Percentiles rank a stretch among this genome's conserved stretches.
These are phyloP conservation scores for Prionace glauca DNA, from an alignment of 2,797 vertebrate species.

Conservation along the genomic window DNA sequence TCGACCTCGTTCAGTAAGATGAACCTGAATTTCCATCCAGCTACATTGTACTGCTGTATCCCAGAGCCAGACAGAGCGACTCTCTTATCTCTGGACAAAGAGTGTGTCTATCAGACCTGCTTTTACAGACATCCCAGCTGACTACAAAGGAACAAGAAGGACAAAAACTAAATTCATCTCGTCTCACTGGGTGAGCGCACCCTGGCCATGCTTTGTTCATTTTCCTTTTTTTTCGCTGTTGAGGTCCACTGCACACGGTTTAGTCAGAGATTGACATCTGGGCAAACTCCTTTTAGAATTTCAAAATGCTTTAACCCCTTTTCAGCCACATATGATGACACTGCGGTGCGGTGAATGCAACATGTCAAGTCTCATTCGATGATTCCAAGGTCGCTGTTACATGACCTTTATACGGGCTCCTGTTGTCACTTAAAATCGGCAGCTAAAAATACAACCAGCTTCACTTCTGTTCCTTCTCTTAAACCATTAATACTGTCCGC, in stretches of 20 bases:
- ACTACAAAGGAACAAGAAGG: slow-evolving; percentile 27
- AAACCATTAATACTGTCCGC: neutral
- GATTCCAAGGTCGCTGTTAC: slow-evolving; percentile 26
- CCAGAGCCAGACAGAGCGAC: slow-evolving; percentile 18
- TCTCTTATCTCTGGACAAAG: slow-evolving; percentile 35
- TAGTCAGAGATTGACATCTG: slow-evolving; percentile 38
- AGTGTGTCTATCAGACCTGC: slow-evolving; percentile 34
- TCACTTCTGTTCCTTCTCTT: neutral
- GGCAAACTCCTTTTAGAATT: slow-evolving; percentile 25
- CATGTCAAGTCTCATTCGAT: slow-evolving; percentile 14
- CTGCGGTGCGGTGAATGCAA: slow-evolving; percentile 13
- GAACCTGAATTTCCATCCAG: slow-evolving; percentile 23
- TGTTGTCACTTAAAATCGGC: neutral
- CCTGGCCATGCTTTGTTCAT: slow-evolving; percentile 28
- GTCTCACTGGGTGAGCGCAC: slow-evolving; percentile 34
- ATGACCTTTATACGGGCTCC: slow-evolving; percentile 2
- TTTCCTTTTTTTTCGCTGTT: slow-evolving; percentile 32
- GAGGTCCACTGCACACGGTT: slow-evolving; percentile 36
- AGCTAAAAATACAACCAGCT: neutral
- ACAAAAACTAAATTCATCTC: slow-evolving; percentile 38
- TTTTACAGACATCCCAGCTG: slow-evolving; percentile 27
- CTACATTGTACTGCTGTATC: neutral
- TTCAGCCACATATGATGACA: slow-evolving; percentile 20
- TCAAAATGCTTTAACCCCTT: slow-evolving; percentile 32
- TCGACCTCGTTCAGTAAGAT: slow-evolving; percentile 34